Conservation (phyloP, 2,113 vertebrate genomes). For the Trichechus manatus region DNA sequence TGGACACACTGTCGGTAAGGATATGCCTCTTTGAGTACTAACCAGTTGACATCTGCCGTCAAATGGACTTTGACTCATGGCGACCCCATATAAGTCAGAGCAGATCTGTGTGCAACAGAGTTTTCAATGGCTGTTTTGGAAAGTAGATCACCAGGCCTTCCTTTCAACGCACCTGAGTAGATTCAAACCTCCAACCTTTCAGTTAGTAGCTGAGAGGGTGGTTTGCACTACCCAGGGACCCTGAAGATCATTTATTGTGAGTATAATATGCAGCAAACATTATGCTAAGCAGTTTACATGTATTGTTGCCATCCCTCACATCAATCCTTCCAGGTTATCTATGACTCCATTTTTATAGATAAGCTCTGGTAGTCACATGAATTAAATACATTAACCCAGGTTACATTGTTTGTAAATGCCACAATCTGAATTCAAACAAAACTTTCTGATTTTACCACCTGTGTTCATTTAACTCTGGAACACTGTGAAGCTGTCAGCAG, state of each 20-base stretch:
- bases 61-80: not conserved
- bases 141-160: not conserved
- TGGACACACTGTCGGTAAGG: not conserved
- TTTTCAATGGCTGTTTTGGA: not conserved
- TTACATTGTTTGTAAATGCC: not conserved
- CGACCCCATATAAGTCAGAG: not conserved
- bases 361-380: not conserved
- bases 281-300: not conserved
- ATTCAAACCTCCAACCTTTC: not conserved
- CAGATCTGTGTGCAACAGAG: too few relatives aligned
- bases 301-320: not conserved
- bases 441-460: not conserved
- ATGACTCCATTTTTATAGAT: not conserved
- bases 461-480: not conserved
- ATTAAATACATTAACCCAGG: not conserved
- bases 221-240: not conserved
- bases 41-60: not conserved
- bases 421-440: not conserved
- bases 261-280: not conserved
- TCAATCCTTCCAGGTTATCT: not conserved
- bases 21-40: not conserved
- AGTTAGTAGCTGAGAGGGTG: not conserved
- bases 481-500: not conserved
- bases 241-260: not conserved
- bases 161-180: not conserved